Evolutionary conservation across 37 sponge, comb jelly and placozoan species (phyloP).

Genomic region (Hexactinellida sp.): DNA sequence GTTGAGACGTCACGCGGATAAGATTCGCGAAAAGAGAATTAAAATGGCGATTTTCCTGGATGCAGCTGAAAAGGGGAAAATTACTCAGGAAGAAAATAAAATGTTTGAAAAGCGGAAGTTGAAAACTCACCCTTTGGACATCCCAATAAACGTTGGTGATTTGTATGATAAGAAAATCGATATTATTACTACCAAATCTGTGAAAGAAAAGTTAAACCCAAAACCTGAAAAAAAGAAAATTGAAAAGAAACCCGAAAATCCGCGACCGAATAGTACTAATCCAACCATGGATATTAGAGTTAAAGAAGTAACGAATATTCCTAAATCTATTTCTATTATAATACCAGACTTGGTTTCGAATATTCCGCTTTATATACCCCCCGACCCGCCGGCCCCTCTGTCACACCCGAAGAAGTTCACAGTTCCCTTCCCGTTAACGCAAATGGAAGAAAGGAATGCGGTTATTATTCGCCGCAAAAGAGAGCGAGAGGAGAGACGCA

Average conservation of each 20-base stretch:
- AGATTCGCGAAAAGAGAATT: slow-evolving; percentile 10
- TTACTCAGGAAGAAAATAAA: not conserved
- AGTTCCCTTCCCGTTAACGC: not conserved
- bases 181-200: not conserved
- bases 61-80: slow-evolving; percentile 14
- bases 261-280: not conserved
- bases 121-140: not conserved
- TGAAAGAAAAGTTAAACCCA: not conserved
- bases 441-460: slow-evolving; percentile 10
- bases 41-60: slow-evolving; percentile 11
- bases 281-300: not conserved
- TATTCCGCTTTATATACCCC: not conserved
- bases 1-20: not conserved
- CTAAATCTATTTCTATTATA: not conserved
- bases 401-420: slow-evolving; percentile 4
- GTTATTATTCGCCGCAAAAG: not conserved
- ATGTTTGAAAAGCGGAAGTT: not conserved
- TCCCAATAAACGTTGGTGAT: not conserved
- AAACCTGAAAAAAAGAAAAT: not conserved
- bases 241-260: not conserved
- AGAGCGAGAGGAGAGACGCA: not conserved
- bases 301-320: not conserved
- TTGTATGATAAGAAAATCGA: not conserved
- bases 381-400: not conserved
- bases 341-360: not conserved